Base-by-base conservation (phyloP, 2,888 invertebrate genomes). In the Therioaphis trifolii region DNA sequence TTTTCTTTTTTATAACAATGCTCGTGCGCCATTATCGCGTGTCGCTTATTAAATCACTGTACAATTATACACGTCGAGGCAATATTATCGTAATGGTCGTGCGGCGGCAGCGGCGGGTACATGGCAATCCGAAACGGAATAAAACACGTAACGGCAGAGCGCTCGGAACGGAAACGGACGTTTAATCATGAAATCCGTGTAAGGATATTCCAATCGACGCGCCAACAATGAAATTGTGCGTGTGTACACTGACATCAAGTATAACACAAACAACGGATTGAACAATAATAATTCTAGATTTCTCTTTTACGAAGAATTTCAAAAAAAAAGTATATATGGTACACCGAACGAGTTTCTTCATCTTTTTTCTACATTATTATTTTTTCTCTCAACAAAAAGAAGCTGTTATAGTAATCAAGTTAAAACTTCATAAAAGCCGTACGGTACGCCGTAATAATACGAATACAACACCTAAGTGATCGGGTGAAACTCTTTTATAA, bases 231-330 rank as follows among this genome's bases (percentile, higher is more conserved):
- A 49, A 46, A 18, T 49, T 9, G 40, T 40, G 52, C n/a, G 21
- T 55, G n/a, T 35, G 12, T 18, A 9, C 18, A 29, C n/a, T 29
- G 18, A 52, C 43, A 46, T 69, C 12, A 21, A 43, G 21, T 69
- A 24, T 24, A 46, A 46, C 69, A 18, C 18, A 49, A 35, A 66
- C 24, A 66, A 77, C 21, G 21, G 21, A 66, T 77, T 77, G 15
- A 49, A 35, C 52, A 18, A 46, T 46, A 18, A 46, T 46, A 27
- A 58, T 43, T 61, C 52, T n/a, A 61, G 43, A 66, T 77, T 77
- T 77, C 66, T 52, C 66, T 66, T 77, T 40, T 11, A 15, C n/a
- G 11, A 29, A 66, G 35, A 43, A 75, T 58, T 18, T 24, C 5
- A 55, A 40, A 58, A 2, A 58, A 40, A 49, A 29, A n/a, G 46